Conservation (phyloP, 2,113 vertebrate species). For the Gnathonemus longibarbis region DNA sequence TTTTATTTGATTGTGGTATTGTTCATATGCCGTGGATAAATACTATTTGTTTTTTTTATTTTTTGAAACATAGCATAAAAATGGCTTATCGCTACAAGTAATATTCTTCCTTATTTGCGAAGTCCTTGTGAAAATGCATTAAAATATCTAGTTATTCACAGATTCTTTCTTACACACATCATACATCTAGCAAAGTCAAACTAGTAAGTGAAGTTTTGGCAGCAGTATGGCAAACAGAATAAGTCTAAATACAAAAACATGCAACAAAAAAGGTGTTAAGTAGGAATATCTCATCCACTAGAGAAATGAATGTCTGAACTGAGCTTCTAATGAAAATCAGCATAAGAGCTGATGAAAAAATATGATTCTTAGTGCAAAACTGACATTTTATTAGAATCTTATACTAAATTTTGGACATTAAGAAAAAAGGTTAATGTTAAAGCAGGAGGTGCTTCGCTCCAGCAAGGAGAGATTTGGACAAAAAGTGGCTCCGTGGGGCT, state of each 20-base stretch:
- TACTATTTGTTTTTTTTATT: not conserved
- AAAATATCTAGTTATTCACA: not conserved
- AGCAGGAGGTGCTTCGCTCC: not conserved
- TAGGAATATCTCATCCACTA: not conserved
- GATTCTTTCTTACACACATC: not conserved
- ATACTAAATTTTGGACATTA: not conserved
- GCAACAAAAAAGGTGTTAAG: not conserved
- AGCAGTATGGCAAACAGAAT: not conserved
- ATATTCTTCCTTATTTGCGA: not conserved
- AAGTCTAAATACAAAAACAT: not conserved
- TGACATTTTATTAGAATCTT: not conserved
- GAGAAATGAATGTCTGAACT: not conserved
- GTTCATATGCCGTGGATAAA: not conserved
- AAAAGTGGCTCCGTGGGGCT: not conserved
- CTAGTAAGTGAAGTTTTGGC: not conserved
- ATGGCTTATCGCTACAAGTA: not conserved
- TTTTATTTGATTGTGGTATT: not conserved
- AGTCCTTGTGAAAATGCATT: not conserved
- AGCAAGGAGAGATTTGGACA: not conserved
- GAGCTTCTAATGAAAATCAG: not conserved
- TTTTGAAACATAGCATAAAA: not conserved
- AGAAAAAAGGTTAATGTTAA: not conserved
- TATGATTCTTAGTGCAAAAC: not conserved
- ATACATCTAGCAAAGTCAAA: not conserved
- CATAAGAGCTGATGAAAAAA: not conserved